Conservation (phyloP, 2,888 invertebrate species). For the Ormyrus nitidulus region DNA sequence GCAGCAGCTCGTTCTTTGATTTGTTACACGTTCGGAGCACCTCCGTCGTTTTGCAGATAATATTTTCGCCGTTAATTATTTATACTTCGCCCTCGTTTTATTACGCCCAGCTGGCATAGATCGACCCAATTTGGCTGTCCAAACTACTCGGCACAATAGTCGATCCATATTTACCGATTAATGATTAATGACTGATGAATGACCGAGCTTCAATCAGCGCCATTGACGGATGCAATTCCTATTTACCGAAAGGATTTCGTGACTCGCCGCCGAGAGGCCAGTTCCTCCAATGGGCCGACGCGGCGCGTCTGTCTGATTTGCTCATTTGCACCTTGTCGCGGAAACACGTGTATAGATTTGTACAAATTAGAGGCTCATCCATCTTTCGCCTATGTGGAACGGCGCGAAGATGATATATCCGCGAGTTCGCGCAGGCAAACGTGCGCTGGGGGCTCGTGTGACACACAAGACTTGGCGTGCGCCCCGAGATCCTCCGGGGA, state of each 20-base stretch:
- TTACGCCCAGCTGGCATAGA: no score
- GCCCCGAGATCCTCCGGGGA: slow-evolving; percentile 1
- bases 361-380: no score
- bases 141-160: neutral
- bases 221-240: neutral
- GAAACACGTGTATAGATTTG: neutral
- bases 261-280: no score
- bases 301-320: slow-evolving; percentile 1
- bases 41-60: no score
- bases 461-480: slow-evolving; percentile 17
- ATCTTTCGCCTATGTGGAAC: neutral
- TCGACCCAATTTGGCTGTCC: no score
- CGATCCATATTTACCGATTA: neutral
- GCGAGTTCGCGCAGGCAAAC: neutral
- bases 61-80: no score
- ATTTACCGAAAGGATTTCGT: neutral
- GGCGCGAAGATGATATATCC: neutral
- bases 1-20: slow-evolving; percentile 20
- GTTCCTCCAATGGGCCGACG: no score
- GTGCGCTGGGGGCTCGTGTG: slow-evolving; percentile 5
- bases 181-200: slow-evolving; percentile 2
- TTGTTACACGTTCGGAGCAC: neutral
- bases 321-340: no score
- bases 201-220: neutral
- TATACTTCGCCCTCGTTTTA: no score